Evolutionary conservation across 2,797 vertebrate species (phyloP).

Genomic region (Novumbra hubbsi): DNA sequence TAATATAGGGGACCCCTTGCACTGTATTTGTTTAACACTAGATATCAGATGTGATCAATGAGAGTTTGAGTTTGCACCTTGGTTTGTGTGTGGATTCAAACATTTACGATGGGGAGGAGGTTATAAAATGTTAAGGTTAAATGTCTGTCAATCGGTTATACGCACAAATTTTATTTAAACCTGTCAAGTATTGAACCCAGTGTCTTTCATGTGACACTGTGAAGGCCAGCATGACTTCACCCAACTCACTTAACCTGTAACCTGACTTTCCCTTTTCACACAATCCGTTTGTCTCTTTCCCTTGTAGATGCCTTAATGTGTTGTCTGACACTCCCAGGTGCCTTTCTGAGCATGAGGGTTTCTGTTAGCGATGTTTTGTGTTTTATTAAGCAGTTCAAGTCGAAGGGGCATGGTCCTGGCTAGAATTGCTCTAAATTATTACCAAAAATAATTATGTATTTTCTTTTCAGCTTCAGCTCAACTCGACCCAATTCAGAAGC

Average conservation of each 20-base stretch:
- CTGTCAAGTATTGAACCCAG: constrained; percentile 4
- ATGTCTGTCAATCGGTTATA: constrained; percentile 5
- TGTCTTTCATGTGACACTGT: constrained; percentile 7
- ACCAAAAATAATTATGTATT: constrained; percentile 9
- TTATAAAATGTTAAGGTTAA: neutral
- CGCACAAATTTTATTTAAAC: neutral
- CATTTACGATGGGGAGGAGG: neutral
- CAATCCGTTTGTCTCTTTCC: constrained; percentile 23
- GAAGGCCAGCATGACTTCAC: constrained; percentile 35
- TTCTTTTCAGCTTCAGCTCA: constrained; percentile 70
- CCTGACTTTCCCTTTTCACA: constrained; percentile 24
- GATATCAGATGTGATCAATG: constrained; percentile 33
- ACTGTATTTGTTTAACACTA: constrained; percentile 30
- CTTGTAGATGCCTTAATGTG: constrained; percentile 26
- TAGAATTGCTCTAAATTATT: neutral
- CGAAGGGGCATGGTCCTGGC: constrained; percentile 13
- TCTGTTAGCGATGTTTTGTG: constrained; percentile 11
- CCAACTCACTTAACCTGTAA: constrained; percentile 32
- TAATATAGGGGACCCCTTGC: constrained; percentile 22
- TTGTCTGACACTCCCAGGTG: constrained; percentile 26
- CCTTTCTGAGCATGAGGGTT: constrained; percentile 49
- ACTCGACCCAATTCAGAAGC: constrained; percentile 90
- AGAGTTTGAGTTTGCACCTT: constrained; percentile 28
- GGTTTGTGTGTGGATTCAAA: constrained; percentile 44
- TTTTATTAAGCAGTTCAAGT: neutral